Base-by-base conservation (phyloP, 2,888 invertebrate species). In the Stomorhina lunata region DNA sequence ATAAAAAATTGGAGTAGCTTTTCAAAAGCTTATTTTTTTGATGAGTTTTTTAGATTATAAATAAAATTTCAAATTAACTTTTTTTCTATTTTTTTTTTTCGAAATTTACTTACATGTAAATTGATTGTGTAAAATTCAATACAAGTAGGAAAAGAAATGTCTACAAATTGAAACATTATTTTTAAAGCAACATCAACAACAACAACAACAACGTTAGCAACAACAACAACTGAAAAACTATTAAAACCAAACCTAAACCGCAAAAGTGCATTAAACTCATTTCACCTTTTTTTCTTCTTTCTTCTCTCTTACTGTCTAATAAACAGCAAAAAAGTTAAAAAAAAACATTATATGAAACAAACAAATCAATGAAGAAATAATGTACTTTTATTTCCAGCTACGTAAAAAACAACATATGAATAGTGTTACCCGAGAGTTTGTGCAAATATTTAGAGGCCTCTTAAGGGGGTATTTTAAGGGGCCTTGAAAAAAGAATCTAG, bases 221-320 rank as follows among this genome's bases (percentile, higher is more conserved):
- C 4, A 43, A 43, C 29, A 69, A 34, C 22, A 76, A 68, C 25
- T n/a, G n/a, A 61, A 77, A 77, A 69, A 55, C 69, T 78, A 65
- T 79, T 82, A 32, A 82, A 82, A 71, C 65, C 69, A 66, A 82
- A 82, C 69, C 79, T 79, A 29, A 76, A 82, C 82, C 82, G 48
- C 82, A 79, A 75, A 77, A 82, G 82, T 82, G 82, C 82, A 82
- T 82, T 82, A 82, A 82, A 82, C 82, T 79, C 79, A 82, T 75
- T 82, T 82, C 82, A 82, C 82, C 82, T 83, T 71, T 75, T 72
- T 76, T 78, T 27, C 53, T 17, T 45, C 34, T 55, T 75, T 65
- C 55, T 65, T 63, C 25, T 34, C 40, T 40, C 12, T 4, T 4
- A 50, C 68, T 69, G 43, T 50, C 66, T 25, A 57, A 32, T 69